These are phyloP conservation scores for Stigmatopora argus DNA, from an alignment of 2,113 vertebrate species.

Conservation along the genomic window DNA sequence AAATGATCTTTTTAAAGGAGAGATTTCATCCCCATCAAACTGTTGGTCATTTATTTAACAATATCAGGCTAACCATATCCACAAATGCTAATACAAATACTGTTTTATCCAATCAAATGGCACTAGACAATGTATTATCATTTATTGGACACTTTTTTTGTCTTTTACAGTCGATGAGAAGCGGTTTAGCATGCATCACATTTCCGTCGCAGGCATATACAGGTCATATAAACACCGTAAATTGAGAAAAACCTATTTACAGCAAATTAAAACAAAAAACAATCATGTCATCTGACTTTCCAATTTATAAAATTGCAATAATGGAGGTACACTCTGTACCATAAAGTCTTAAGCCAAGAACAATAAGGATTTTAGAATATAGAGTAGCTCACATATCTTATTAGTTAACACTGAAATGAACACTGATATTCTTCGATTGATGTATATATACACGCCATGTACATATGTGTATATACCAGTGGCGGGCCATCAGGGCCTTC, in stretches of 20 bases:
- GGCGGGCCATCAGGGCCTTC: no score
- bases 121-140: conserved; percentile 39
- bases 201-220: conserved; percentile 65
- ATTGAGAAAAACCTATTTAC: conserved; percentile 55
- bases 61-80: neutral
- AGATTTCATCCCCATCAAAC: conserved; percentile 1
- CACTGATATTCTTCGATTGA: conserved; percentile 41
- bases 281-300: conserved; percentile 21
- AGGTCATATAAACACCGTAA: conserved; percentile 26
- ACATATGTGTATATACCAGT: conserved; percentile 3
- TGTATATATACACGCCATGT: neutral
- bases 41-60: conserved; percentile 18
- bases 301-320: conserved; percentile 61
- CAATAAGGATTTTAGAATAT: conserved; percentile 35
- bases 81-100: conserved; percentile 16
- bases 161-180: conserved; percentile 61
- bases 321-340: conserved; percentile 38
- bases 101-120: conserved; percentile 27
- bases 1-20: neutral
- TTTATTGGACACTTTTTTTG: conserved; percentile 56
- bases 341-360: conserved; percentile 27
- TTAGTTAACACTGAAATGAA: conserved; percentile 58
- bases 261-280: conserved; percentile 40
- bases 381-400: conserved; percentile 32
- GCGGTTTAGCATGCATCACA: conserved; percentile 67